Evolutionary conservation across 1,140 invertebrate species (phyloP).

Genomic region (Zaprionus davidi): DNA sequence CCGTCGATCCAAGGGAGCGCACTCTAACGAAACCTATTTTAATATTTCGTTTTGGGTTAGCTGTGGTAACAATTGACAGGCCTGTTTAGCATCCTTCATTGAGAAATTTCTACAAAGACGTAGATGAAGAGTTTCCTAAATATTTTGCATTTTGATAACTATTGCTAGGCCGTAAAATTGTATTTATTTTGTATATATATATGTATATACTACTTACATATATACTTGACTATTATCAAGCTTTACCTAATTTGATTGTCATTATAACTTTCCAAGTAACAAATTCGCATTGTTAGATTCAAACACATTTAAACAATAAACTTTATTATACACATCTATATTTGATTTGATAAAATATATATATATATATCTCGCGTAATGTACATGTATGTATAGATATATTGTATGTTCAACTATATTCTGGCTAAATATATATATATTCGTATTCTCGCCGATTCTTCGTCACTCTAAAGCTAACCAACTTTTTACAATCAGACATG

Average conservation of each 20-base stretch:
- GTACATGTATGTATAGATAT: slow-evolving; percentile 31
- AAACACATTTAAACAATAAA: slow-evolving; percentile 74
- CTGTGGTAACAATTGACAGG: background rate
- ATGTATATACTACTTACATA: no score
- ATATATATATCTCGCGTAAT: slow-evolving; percentile 32
- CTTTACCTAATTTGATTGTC: no score
- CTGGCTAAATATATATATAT: slow-evolving; percentile 19
- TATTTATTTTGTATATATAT: no score
- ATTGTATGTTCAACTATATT: slow-evolving; percentile 19
- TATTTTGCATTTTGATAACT: slow-evolving; percentile 13
- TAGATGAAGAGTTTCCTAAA: background rate
- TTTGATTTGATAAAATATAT: slow-evolving; percentile 60
- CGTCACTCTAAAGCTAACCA: slow-evolving; percentile 55
- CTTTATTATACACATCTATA: slow-evolving; percentile 68
- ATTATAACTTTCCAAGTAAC: background rate
- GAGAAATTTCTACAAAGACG: slow-evolving; percentile 2
- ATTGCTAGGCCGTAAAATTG: background rate
- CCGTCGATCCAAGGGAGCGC: slow-evolving; percentile 92
- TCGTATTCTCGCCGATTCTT: slow-evolving; percentile 10
- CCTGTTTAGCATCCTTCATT: slow-evolving; percentile 1
- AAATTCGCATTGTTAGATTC: slow-evolving; percentile 15
- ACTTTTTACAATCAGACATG: slow-evolving; percentile 67
- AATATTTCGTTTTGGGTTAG: background rate
- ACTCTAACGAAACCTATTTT: slow-evolving; percentile 69
- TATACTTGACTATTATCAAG: no score